Evolutionary conservation across 2,113 vertebrate genomes (phyloP).

Genomic region (Heterotis niloticus): DNA sequence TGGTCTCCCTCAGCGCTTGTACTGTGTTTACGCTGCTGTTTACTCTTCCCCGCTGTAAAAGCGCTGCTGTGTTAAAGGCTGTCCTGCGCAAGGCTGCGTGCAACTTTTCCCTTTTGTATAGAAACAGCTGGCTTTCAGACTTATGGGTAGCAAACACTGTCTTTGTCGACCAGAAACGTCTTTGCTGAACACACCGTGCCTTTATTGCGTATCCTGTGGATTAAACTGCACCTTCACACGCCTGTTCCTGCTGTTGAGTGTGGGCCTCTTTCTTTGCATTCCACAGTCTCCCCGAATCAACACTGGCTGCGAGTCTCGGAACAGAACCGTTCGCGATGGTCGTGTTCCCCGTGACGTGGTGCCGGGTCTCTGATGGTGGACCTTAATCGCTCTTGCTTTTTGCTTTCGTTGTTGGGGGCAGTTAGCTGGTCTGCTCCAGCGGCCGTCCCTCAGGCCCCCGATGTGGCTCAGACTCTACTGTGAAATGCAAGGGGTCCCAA

Average conservation of each 20-base stretch:
- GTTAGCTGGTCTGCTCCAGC: too few species aligned
- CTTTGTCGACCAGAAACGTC: conserved; percentile 67
- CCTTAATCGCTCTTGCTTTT: too few species aligned
- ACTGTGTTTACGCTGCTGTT: too few species aligned
- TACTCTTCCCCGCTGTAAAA: too few species aligned
- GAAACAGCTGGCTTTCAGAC: conserved; percentile 32
- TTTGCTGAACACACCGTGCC: conserved; percentile 73
- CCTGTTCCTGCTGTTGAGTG: background rate
- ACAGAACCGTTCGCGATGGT: background rate
- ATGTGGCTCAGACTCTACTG: too few species aligned
- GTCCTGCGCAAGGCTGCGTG: conserved; percentile 48
- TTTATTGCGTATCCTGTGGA: conserved; percentile 69
- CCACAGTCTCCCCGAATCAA: background rate
- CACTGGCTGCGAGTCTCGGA: background rate
- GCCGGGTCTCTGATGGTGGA: too few species aligned
- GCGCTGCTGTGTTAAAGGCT: conserved; percentile 38
- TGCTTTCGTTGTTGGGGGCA: too few species aligned
- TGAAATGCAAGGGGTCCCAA: too few species aligned
- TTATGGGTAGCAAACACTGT: conserved; percentile 43
- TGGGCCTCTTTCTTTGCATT: background rate
- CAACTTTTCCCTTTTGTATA: conserved; percentile 45
- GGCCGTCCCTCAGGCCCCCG: too few species aligned
- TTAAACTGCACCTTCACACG: conserved; percentile 60
- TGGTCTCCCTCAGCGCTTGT: too few species aligned
- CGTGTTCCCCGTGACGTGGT: too few species aligned